Percentiles rank a stretch among this genome's conserved stretches.
Conservation (phyloP, 2,888 invertebrate species). For the Scaptomyza caliginosa region DNA sequence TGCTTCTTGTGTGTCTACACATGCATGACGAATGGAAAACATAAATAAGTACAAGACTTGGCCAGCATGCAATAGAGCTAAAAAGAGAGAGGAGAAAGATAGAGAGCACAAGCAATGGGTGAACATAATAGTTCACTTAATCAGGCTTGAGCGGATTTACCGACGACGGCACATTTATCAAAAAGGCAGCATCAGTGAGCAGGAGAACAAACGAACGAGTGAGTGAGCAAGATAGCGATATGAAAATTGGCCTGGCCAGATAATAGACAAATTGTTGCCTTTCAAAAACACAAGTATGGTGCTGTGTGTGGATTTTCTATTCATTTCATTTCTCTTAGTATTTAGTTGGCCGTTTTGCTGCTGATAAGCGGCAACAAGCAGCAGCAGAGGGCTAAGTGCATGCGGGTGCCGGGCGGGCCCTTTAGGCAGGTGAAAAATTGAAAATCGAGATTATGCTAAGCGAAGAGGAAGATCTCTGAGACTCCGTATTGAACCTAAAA, state of each 20-base stretch:
- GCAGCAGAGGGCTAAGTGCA: conserved; percentile 56
- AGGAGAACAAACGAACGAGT: conserved; percentile 1
- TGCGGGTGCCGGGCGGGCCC: conserved; percentile 50
- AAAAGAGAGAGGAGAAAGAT: not conserved
- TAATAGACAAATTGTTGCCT: conserved; percentile 71
- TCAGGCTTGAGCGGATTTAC: conserved; percentile 75
- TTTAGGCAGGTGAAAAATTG: conserved; percentile 76
- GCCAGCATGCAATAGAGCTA: not conserved
- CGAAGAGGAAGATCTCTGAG: conserved; percentile 8
- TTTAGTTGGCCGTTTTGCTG: conserved; percentile 65
- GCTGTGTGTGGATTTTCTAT: conserved; percentile 3
- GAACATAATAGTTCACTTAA: conserved; percentile 74
- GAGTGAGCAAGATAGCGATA: conserved; percentile 15
- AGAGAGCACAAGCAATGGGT: conserved; percentile 14
- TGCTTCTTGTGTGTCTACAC: conserved; percentile 73
- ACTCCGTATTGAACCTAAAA: conserved; percentile 18
- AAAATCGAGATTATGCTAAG: conserved; percentile 71
- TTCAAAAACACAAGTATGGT: conserved; percentile 20
- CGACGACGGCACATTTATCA: conserved; percentile 61
- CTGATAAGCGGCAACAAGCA: conserved; percentile 59
- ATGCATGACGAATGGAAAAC: conserved; percentile 67
- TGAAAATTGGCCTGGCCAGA: conserved; percentile 62
- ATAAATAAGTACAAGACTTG: conserved; percentile 3
- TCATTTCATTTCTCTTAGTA: conserved; percentile 25
- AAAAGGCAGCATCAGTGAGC: conserved; percentile 44